A percentile compares a stretch with the other conserved stretches of the same genome.
These are phyloP conservation scores for Blastomussa wellsi DNA, from an alignment of 92 coral and sea anemone species.

Conservation along the genomic window DNA sequence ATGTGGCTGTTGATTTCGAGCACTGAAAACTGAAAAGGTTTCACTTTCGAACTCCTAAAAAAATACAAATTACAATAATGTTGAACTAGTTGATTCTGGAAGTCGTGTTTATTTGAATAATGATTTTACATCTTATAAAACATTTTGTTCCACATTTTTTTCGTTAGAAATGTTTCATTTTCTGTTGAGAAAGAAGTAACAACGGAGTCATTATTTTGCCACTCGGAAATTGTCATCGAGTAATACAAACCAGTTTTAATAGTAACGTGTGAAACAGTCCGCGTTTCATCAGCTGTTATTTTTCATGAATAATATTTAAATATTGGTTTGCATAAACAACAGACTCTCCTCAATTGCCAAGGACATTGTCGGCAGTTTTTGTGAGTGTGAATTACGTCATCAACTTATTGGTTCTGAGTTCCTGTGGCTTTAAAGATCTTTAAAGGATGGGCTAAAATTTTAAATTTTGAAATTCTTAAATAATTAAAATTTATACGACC, in stretches of 20 bases:
- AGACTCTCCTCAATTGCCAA: neutral
- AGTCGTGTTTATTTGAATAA: neutral
- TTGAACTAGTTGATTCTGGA: neutral
- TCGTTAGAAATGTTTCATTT: neutral
- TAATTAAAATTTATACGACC: no score
- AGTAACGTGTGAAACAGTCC: neutral
- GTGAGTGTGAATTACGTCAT: neutral
- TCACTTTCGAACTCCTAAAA: neutral
- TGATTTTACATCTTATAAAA: neutral
- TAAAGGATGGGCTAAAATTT: no score
- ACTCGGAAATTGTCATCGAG: neutral
- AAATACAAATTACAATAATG: neutral
- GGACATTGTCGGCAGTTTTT: neutral
- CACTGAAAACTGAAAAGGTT: neutral
- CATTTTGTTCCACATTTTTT: neutral
- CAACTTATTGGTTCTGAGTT: neutral
- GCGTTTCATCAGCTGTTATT: constrained; percentile 22
- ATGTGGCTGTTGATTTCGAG: neutral
- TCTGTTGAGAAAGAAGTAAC: neutral
- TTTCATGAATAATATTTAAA: constrained; percentile 22
- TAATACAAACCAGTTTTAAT: neutral
- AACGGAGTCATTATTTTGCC: neutral
- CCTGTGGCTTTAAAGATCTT: neutral
- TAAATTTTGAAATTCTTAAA: no score
- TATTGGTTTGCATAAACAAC: neutral